These are phyloP conservation scores for Onychomys arenicola DNA, from an alignment of 2,797 vertebrate species.

Conservation along the genomic window DNA sequence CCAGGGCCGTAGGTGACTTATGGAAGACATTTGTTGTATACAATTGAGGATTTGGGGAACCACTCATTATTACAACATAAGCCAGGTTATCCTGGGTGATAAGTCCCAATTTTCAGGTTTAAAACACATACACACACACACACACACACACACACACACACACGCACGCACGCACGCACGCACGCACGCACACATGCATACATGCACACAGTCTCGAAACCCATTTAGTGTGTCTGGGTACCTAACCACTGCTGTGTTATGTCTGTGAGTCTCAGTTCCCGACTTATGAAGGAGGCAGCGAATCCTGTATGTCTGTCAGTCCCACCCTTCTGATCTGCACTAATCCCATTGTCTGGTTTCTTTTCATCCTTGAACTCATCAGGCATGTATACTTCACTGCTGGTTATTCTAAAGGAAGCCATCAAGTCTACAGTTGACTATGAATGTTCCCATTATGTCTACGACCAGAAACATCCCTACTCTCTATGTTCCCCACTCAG, in stretches of 20 bases:
- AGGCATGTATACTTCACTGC: not conserved
- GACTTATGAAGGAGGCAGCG: not conserved
- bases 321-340: not conserved
- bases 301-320: not conserved
- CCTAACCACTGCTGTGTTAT: not conserved
- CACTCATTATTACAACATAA: not conserved
- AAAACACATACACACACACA: not conserved
- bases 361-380: not conserved
- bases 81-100: not conserved
- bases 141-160: no score
- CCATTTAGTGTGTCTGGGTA: not conserved
- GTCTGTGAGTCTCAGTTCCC: not conserved
- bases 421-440: not conserved
- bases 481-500: not conserved
- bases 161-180: no score
- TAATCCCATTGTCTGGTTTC: not conserved
- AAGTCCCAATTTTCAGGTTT: not conserved
- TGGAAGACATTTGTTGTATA: not conserved
- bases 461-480: not conserved
- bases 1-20: not conserved
- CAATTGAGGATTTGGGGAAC: not conserved
- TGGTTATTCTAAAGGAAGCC: not conserved
- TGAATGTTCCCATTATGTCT: not conserved
- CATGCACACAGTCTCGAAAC: not conserved
- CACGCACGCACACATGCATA: no score